Evolutionary conservation across 2,888 invertebrate species (phyloP).

Genomic region (Parapristionchus giblindavisi): DNA sequence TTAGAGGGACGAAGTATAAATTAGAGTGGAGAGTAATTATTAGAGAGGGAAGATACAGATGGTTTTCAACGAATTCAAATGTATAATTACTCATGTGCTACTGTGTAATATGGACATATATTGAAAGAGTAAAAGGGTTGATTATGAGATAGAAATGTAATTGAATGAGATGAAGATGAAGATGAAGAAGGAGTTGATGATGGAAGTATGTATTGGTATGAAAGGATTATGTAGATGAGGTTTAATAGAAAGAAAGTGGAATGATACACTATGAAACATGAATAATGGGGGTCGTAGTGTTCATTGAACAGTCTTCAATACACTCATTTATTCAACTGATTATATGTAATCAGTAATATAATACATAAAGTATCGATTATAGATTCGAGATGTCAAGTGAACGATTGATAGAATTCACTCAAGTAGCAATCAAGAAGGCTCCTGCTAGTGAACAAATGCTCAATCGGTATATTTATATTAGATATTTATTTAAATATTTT

Average conservation of each 20-base stretch:
- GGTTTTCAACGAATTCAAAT: too few species aligned
- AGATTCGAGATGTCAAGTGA: constrained; percentile 94
- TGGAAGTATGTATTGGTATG: neutral
- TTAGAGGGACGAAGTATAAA: too few species aligned
- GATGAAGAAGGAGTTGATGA: neutral
- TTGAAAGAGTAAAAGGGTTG: neutral
- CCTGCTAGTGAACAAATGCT: constrained; percentile 88
- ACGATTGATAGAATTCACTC: constrained; percentile 84
- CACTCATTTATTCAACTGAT: too few species aligned
- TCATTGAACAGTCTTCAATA: neutral
- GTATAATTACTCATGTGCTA: too few species aligned
- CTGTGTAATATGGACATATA: too few species aligned
- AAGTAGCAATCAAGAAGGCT: constrained; percentile 93
- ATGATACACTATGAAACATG: neutral
- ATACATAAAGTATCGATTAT: constrained; percentile 48
- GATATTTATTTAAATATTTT: neutral
- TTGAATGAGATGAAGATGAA: constrained; percentile 3
- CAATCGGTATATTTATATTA: constrained; percentile 48
- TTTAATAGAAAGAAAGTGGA: constrained; percentile 14
- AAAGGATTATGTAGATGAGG: neutral
- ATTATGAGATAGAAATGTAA: neutral
- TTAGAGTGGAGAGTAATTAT: too few species aligned
- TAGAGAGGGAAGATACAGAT: too few species aligned
- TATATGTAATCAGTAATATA: neutral
- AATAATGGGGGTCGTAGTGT: too few species aligned